These are phyloP conservation scores for Pangasius mekongensis DNA, from an alignment of 2,797 vertebrate genomes.

Conservation along the genomic window DNA sequence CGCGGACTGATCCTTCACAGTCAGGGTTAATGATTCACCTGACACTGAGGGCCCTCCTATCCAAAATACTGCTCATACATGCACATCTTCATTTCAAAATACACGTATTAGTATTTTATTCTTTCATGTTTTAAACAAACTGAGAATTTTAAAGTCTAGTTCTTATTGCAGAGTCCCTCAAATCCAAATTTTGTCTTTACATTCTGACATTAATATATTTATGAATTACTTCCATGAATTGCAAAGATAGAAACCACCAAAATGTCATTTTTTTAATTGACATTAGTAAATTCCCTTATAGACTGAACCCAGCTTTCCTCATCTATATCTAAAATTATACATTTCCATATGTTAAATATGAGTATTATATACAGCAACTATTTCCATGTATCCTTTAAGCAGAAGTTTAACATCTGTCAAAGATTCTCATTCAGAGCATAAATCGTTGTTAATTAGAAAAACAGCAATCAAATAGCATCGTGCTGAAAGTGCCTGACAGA, in stretches of 20 bases:
- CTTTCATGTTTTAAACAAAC: not conserved
- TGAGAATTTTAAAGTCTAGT: not conserved
- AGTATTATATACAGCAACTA: not conserved
- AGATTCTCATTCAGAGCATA: not conserved
- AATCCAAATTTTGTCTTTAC: not conserved
- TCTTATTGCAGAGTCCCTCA: not conserved
- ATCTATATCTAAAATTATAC: not conserved
- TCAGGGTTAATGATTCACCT: constrained; percentile 73
- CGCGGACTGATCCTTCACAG: constrained; percentile 31
- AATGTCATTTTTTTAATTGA: not conserved
- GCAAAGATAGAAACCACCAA: not conserved
- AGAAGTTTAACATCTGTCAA: not conserved
- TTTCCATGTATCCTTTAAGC: not conserved
- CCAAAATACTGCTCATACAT: constrained; percentile 1
- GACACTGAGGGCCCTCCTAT: constrained; percentile 36
- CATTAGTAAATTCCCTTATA: not conserved
- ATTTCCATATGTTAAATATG: not conserved
- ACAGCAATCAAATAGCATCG: not conserved
- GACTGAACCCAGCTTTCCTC: not conserved
- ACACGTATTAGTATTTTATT: not conserved
- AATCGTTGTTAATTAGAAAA: not conserved
- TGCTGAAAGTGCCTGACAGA: not conserved
- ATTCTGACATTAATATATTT: not conserved
- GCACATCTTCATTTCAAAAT: not conserved
- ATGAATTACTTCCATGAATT: not conserved